Conservation (phyloP, 2,797 vertebrate genomes). For the Merluccius polli region DNA sequence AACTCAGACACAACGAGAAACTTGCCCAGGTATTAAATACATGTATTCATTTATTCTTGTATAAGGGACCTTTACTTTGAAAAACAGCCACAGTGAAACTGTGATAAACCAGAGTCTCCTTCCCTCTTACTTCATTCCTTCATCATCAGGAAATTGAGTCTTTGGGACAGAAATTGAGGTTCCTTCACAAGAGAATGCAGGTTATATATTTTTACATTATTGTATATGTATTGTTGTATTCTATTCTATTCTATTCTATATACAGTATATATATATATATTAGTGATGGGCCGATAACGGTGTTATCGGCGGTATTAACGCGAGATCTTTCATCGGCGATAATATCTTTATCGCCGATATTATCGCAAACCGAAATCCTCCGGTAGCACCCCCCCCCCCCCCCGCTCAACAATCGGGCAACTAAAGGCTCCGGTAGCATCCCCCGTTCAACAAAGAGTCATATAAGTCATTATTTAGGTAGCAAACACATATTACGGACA, state of each 20-base stretch:
- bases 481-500: too few relatives aligned
- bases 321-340: too few relatives aligned
- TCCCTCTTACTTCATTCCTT: constrained; percentile 3
- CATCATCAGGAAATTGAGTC: constrained; percentile 68
- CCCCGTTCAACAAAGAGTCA: too few relatives aligned
- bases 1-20: constrained; percentile 66
- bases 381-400: too few relatives aligned
- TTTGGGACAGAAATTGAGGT: constrained; percentile 72
- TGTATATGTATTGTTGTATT: not conserved
- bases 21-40: constrained; percentile 62
- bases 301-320: too few relatives aligned
- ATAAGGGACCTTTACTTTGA: not conserved
- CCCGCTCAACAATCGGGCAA: too few relatives aligned
- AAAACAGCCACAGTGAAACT: not conserved
- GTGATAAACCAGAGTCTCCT: not conserved
- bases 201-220: constrained; percentile 39
- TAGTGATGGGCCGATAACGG: too few relatives aligned
- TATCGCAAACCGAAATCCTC: too few relatives aligned
- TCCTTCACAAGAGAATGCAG: constrained; percentile 76
- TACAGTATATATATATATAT: too few relatives aligned
- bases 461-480: too few relatives aligned
- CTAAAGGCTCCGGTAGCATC: too few relatives aligned
- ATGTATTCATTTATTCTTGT: not conserved
- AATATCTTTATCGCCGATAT: too few relatives aligned
- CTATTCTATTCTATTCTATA: not conserved